Base-by-base conservation (phyloP, 2,113 vertebrate genomes). In the Xyrauchen texanus region DNA sequence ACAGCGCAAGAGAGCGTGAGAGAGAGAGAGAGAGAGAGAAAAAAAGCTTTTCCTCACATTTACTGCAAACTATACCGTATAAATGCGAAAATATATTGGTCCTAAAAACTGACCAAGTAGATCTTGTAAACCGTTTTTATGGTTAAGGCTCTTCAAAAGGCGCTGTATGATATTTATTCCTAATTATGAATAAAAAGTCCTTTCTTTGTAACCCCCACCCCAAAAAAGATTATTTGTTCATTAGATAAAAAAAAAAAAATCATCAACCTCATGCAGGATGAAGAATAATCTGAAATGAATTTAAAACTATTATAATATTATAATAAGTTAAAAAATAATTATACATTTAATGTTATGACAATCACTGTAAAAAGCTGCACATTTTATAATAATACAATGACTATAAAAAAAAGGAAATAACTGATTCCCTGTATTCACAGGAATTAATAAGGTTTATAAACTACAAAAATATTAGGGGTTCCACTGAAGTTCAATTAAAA, bases 401-500 rank as follows among this genome's bases (percentile, higher is more conserved):
- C 5, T 7, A 70, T 79, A 42, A 68, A 49, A 44, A 8, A n/a
- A 68, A 68, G 74, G 15, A 63, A 78, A 78, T 49, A 63, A 68
- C 76, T 68, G 82, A 91, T 88, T 80, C 57, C 15, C 46, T 63
- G 60, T 34, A 82, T 79, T 79, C 75, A 82, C 65, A 62, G 46
- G 57, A 86, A 86, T 87, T 85, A 81, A 85, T 84, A 80, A 85
- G 87, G 84, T 79, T 83, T 77, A 8, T 75, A 88, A 87, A 89
- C 89, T 84, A 84, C 88, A 81, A 81, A 83, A 85, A 89, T 89
- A 89, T 86, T 84, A 84, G 85, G 90, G 87, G 85, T 82, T 65
- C 71, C 47, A 70, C 83, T 47, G 81, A 81, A 77, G 84, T 90
- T 90, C 84, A 92, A 91, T 92, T 87, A 89, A 91, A 88, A 81